phyloP scores from a whole-genome alignment of 2,888 invertebrate species.

The Campoletis raptor region DNA sequence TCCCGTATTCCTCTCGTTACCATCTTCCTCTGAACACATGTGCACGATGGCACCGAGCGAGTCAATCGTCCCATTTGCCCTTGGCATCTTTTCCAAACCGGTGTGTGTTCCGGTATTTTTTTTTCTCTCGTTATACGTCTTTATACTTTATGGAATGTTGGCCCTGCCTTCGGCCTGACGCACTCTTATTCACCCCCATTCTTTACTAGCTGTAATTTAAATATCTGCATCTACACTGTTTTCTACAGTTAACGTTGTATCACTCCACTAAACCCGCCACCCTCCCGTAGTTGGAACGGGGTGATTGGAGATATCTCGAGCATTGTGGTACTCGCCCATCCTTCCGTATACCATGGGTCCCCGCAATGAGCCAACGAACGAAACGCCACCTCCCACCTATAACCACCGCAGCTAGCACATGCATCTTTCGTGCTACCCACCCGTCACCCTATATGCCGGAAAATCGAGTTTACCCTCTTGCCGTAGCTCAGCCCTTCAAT shows the following conservation, averaged over 20 bases:
- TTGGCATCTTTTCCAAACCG: neutral
- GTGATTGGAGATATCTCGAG: conserved; percentile 85
- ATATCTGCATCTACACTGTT: conserved; percentile 66
- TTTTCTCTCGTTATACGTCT: conserved; percentile 47
- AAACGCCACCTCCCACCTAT: conserved; percentile 69
- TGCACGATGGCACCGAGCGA: conserved; percentile 58
- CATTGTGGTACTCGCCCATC: conserved; percentile 84
- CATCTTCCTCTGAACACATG: conserved; percentile 59
- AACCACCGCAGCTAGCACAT: conserved; percentile 63
- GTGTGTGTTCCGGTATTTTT: conserved; percentile 18
- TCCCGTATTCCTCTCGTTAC: conserved; percentile 27
- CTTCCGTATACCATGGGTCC: conserved; percentile 62
- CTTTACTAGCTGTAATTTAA: conserved; percentile 60
- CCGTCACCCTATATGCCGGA: conserved; percentile 80
- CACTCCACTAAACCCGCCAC: conserved; percentile 31
- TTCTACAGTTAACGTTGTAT: conserved; percentile 56
- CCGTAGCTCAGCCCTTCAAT: conserved; percentile 85
- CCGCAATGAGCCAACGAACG: conserved; percentile 69
- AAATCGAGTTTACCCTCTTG: conserved; percentile 85
- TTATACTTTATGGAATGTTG: conserved; percentile 16
- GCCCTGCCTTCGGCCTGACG: neutral
- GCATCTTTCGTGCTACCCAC: conserved; percentile 55
- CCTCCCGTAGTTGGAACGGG: too few relatives aligned
- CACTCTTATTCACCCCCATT: conserved; percentile 8
- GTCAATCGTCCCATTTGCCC: conserved; percentile 27